Evolutionary conservation across 2,888 invertebrate genomes (phyloP), one percentile per base, ranked within the genome.

Genomic region (Chaitophorus viminalis): DNA sequence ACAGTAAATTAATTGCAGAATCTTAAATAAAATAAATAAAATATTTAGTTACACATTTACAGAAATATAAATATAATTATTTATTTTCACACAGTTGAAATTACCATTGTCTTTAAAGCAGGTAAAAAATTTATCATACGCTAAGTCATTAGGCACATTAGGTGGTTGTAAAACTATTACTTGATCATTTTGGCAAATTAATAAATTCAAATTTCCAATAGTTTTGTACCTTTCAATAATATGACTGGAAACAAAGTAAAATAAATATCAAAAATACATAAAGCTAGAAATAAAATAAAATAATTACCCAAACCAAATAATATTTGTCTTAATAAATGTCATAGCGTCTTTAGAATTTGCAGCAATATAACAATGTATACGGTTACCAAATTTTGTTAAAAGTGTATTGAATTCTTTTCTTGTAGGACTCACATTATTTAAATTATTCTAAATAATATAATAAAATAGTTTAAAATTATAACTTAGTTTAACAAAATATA

Each of bases 351-450:
- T 65, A 17, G 87, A 87, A 79, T 87, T 87, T 46, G 54, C 31
- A n/a, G 39, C 60, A 1, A 87, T 87, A 65, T 81, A 87, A 65
- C 81, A 81, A 18, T 87, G 81, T 46, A 87, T 11, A 14, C 87
- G 81, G 18, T 87, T 87, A 65, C 87, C 87, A 81, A 87, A 87
- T 46, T 87, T 87, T 25, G 74, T 65, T 78, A 87, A 87, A n/a
- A 87, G 87, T n/a, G 87, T 74, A 72, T 81, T 87, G 65, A 81
- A 87, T 81, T 87, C 87, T 75, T 87, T 87, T 46, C 87, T 79
- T 46, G 87, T n/a, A 72, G 79, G 25, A 65, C 79, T 87, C 2
- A 79, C 72, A 11, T 60, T 83, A 39, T 84, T 87, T 75, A 87
- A 87, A 87, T 87, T 87, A 60, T 87, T 87, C 87, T 87, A 18